Evolutionary conservation across 2,113 vertebrate genomes (phyloP), one percentile per base, ranked within the genome.

Genomic region (Gobiocypris rarus): DNA sequence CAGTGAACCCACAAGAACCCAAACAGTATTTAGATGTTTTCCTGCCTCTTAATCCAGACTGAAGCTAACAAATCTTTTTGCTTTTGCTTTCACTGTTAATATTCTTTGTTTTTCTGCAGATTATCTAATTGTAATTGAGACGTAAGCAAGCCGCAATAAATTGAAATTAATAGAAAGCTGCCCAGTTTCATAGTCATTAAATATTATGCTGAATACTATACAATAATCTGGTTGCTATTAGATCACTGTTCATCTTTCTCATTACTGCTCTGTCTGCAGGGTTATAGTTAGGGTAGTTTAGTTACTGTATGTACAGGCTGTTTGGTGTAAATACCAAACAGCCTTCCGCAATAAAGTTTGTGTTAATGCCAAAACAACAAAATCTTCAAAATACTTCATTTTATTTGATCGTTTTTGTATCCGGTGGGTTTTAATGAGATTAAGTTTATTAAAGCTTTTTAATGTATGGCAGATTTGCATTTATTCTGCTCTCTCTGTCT

Each of bases 381-480:
- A 3, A 17, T 61, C 14, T 26, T 61, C 11, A 15, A 17, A 61
- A 26, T 78, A n/a, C 38, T 78, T 43, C 8, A 43, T 41, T 3
- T 74, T 15, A n/a, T 71, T 77, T 77, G 5, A 22, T 19, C 10
- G 8, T 58, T 41, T 76, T 58, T 58, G 9, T 15, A 24, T 34
- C 19, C 28, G 38, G 11, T 76, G 50, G 52, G 10, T 34, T 31
- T 58, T 61, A 24, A 75, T 50, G 34, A 24, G 31, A 61, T 24
- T 26, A 0, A 61, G 43, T 43, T 78, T 43, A 78, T 61, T 61
- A 45, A 61, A 78, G n/a, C n/a, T 17, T 78, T 59, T 61, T 78
- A 28, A 78, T 78, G 56, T 61, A 78, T 61, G 38, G 38, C 56
- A 43, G 56, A 61, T 61, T 45, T 43, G 41, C 22, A 19, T 61